Conservation (phyloP, 2,113 vertebrate species). For the Nesoenas mayeri region DNA sequence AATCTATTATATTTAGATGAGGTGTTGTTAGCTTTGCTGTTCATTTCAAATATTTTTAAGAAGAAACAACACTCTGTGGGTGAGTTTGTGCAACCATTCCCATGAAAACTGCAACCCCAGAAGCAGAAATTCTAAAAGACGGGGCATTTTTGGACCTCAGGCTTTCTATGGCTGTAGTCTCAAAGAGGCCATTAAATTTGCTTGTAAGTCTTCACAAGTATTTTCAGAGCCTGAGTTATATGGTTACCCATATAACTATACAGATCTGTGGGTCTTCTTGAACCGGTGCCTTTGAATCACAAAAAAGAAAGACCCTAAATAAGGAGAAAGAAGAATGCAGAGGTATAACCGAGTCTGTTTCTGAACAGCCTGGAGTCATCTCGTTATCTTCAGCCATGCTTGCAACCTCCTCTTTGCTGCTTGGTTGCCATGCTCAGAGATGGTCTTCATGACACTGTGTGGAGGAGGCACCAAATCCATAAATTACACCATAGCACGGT, state of each 20-base stretch:
- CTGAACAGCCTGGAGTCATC: neutral
- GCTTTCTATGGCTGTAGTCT: neutral
- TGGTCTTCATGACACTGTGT: fast-evolving
- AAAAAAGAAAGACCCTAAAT: fast-evolving
- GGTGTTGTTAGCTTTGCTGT: neutral
- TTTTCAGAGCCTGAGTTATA: neutral
- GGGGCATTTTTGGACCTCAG: neutral
- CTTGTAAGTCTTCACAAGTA: neutral
- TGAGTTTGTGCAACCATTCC: neutral
- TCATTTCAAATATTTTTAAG: neutral
- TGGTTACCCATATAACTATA: neutral
- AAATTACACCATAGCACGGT: neutral
- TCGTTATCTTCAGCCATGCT: neutral
- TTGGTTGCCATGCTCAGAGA: neutral
- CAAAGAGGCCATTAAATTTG: neutral
- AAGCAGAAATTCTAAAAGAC: neutral
- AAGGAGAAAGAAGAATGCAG: neutral
- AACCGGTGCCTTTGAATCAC: neutral
- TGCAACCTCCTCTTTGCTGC: neutral
- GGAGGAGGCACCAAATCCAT: neutral
- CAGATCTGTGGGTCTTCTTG: neutral
- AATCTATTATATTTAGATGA: neutral
- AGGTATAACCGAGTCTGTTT: neutral
- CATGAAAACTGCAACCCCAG: neutral
- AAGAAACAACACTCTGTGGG: neutral